A percentile compares a stretch with the other conserved stretches of the same genome.
Evolutionary conservation across 2,113 vertebrate genomes (phyloP).

Genomic region (Dicaeum eximium): DNA sequence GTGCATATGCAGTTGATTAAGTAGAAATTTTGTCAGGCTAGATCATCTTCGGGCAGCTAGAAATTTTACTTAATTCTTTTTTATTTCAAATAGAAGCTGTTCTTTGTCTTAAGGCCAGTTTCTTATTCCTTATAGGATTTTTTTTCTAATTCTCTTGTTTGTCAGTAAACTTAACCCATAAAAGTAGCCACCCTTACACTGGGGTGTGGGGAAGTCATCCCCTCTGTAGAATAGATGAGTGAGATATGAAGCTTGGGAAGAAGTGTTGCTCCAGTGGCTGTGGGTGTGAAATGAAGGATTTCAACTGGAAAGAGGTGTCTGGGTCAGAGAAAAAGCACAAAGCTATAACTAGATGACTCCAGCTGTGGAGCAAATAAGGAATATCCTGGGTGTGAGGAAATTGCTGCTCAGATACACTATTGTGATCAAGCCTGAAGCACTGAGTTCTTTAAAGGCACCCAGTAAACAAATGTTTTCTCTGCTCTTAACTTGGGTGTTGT

Average conservation of each 20-base stretch:
- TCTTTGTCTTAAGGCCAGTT: neutral
- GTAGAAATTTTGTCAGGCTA: neutral
- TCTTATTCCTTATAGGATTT: neutral
- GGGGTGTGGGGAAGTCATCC: accelerated
- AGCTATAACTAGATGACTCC: neutral
- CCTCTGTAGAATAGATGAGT: neutral
- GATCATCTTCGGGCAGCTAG: neutral
- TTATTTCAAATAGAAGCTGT: neutral
- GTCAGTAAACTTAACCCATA: neutral
- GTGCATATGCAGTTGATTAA: neutral
- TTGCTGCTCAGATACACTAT: neutral
- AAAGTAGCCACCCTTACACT: neutral
- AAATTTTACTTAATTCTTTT: neutral
- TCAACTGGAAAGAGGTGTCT: neutral
- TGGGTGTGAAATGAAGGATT: neutral
- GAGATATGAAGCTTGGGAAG: neutral
- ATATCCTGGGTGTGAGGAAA: neutral
- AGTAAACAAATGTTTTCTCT: neutral
- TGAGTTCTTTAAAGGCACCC: neutral
- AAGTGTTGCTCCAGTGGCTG: neutral
- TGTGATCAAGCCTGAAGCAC: neutral
- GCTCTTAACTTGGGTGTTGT: neutral
- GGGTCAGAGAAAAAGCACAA: neutral
- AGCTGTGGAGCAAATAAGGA: neutral
- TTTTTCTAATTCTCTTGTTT: neutral